These are phyloP conservation scores for Ectemnius continuus DNA, from an alignment of 2,888 invertebrate genomes.

Conservation along the genomic window DNA sequence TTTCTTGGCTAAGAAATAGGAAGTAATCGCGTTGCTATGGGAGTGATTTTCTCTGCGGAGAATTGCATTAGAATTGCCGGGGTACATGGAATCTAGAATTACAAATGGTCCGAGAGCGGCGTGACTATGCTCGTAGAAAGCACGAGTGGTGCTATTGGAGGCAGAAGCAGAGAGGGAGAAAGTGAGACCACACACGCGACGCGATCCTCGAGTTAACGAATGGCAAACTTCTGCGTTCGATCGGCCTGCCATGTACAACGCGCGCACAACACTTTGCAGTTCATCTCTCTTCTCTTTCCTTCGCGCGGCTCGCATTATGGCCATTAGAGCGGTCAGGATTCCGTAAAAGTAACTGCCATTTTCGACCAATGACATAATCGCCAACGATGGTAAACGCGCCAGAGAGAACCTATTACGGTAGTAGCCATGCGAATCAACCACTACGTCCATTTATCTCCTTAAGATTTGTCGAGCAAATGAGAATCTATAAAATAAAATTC, in stretches of 20 bases:
- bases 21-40: no score
- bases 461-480: not conserved
- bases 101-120: no score
- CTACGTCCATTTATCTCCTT: slow-evolving; percentile 7
- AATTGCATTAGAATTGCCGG: not conserved
- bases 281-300: slow-evolving; percentile 12
- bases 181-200: not conserved
- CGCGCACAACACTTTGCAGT: not conserved
- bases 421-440: slow-evolving; percentile 9
- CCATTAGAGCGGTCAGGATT: slow-evolving; percentile 23
- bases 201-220: not conserved
- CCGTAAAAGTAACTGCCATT: slow-evolving; percentile 45
- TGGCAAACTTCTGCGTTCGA: not conserved
- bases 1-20: no score
- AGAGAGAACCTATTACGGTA: slow-evolving; percentile 26
- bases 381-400: slow-evolving; percentile 9
- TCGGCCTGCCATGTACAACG: not conserved
- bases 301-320: slow-evolving; percentile 13
- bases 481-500: not conserved
- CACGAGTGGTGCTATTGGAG: not conserved
- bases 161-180: not conserved
- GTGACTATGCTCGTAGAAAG: no score
- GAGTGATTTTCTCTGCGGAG: not conserved
- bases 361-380: slow-evolving; percentile 48
- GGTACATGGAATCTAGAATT: not conserved